Percentiles rank a stretch among this genome's conserved stretches.
phyloP scores from a whole-genome alignment of 2,888 invertebrate species.

The Tillus elongatus region DNA sequence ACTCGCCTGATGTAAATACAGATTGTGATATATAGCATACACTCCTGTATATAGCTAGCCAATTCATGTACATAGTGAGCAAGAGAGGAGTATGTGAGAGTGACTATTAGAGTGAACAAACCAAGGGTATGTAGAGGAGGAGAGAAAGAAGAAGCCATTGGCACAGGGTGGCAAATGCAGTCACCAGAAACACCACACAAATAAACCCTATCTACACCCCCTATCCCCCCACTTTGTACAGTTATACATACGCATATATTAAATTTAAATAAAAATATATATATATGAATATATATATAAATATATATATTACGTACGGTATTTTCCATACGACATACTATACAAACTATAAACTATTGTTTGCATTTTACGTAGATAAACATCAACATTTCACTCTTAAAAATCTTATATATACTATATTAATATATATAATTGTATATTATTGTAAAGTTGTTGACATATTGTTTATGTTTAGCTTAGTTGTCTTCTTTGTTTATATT shows the following conservation, averaged over 20 bases:
- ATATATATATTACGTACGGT: conserved; percentile 28
- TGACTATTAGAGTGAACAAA: no score
- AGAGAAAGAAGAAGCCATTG: no score
- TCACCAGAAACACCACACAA: no score
- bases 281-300: no score
- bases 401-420: conserved; percentile 10
- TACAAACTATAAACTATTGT: conserved; percentile 30
- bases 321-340: conserved; percentile 35
- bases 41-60: conserved; percentile 7
- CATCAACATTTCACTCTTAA: conserved; percentile 26
- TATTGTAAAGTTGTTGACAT: conserved; percentile 39
- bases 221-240: conserved; percentile 4
- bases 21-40: conserved; percentile 36
- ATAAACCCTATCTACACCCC: no score
- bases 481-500: conserved; percentile 37
- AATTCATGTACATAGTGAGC: conserved; percentile 11
- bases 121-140: no score
- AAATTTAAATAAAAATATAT: conserved; percentile 26
- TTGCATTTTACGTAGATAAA: conserved; percentile 41
- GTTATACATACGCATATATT: background rate
- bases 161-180: no score
- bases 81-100: no score
- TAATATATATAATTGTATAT: conserved; percentile 33
- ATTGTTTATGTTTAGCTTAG: conserved; percentile 42
- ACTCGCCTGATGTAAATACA: conserved; percentile 29